phyloP scores from a whole-genome alignment of 2,797 vertebrate species.

The Phoeniculus purpureus region DNA sequence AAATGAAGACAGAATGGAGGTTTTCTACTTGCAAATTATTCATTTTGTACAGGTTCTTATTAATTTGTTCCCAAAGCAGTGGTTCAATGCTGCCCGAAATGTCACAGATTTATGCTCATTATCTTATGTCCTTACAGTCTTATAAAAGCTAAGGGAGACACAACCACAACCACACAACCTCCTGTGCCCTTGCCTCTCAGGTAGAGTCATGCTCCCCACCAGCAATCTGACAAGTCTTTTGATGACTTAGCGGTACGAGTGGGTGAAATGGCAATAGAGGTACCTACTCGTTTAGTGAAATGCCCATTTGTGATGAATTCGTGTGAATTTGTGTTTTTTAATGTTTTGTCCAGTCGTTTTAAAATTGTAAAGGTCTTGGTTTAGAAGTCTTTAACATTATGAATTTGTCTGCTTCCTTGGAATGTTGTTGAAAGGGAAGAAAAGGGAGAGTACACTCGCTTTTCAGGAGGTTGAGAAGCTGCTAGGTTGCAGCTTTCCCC shows the following conservation, averaged over 20 bases:
- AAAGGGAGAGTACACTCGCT: not conserved
- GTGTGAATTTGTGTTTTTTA: not conserved
- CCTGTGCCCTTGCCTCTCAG: not conserved
- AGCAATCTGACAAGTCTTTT: not conserved
- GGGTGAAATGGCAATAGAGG: not conserved
- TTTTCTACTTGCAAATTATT: not conserved
- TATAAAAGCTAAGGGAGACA: not conserved
- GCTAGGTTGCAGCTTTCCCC: not conserved
- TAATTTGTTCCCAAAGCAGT: not conserved
- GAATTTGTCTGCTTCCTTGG: not conserved
- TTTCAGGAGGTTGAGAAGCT: not conserved
- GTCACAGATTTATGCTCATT: not conserved
- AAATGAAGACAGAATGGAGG: not conserved
- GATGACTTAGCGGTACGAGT: not conserved
- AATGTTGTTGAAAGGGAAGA: not conserved
- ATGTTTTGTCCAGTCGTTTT: not conserved
- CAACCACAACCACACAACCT: not conserved
- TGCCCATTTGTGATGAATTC: not conserved
- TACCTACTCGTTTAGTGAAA: not conserved
- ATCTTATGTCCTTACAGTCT: not conserved
- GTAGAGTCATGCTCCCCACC: not conserved
- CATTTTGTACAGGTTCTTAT: not conserved
- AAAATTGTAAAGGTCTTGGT: not conserved
- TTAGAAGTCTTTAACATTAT: not conserved
- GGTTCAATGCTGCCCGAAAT: not conserved